Conservation (phyloP, 1,140 invertebrate species). For the Rhynchophorus ferrugineus region DNA sequence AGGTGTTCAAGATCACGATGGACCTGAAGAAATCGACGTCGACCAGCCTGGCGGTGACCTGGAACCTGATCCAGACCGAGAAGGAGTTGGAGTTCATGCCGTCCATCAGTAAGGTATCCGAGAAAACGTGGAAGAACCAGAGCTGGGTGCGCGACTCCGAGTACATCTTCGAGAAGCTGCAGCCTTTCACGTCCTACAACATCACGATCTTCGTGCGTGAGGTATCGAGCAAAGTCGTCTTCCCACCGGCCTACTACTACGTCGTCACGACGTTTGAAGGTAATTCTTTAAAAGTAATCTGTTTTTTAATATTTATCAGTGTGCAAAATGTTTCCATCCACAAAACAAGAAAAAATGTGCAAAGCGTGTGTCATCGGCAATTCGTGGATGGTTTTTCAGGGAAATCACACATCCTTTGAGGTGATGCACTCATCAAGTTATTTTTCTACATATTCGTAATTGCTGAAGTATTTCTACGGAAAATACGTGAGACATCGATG, state of each 20-base stretch:
- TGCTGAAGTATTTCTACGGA: too few relatives aligned
- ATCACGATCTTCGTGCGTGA: slow-evolving; percentile 65
- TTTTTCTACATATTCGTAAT: too few relatives aligned
- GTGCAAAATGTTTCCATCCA: not conserved
- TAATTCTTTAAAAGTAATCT: slow-evolving; percentile 41
- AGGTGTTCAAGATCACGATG: too few relatives aligned
- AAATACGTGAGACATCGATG: too few relatives aligned
- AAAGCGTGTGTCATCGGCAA: too few relatives aligned
- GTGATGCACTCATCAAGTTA: too few relatives aligned
- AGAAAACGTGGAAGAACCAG: slow-evolving; percentile 48
- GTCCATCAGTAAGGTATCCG: slow-evolving; percentile 42
- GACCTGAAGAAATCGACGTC: too few relatives aligned
- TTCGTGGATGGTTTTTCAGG: too few relatives aligned
- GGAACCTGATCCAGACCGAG: slow-evolving; percentile 45
- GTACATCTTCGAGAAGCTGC: slow-evolving; percentile 55
- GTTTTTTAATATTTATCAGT: not conserved
- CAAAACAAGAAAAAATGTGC: too few relatives aligned
- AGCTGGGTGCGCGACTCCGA: slow-evolving; percentile 48
- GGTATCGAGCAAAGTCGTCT: slow-evolving; percentile 43
- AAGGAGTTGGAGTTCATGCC: slow-evolving; percentile 53
- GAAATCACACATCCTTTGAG: too few relatives aligned
- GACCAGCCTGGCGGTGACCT: slow-evolving; percentile 48
- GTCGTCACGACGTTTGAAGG: slow-evolving; percentile 54
- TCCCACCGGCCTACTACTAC: slow-evolving; percentile 54
- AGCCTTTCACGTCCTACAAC: slow-evolving; percentile 67